A percentile compares a stretch with the other conserved stretches of the same genome.
phyloP scores from a whole-genome alignment of 2,113 vertebrate genomes.

The Bombycilla garrulus region DNA sequence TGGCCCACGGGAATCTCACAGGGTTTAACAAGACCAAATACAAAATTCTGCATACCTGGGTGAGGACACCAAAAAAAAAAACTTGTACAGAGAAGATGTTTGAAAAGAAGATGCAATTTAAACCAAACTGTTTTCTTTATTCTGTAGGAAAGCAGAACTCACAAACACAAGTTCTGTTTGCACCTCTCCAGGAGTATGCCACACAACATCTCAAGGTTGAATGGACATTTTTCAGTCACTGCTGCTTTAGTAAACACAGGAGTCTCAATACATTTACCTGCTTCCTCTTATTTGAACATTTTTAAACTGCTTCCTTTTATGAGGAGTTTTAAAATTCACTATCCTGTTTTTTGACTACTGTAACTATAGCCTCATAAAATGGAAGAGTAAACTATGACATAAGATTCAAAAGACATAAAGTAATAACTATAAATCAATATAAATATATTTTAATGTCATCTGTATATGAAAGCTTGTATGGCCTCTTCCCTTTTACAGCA shows the following conservation, averaged over 20 bases:
- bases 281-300: background rate
- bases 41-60: background rate
- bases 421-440: background rate
- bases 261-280: background rate
- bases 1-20: too few relatives aligned
- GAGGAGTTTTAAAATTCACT: background rate
- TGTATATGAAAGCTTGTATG: background rate
- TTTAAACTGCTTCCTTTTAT: background rate
- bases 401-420: background rate
- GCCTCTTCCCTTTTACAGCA: background rate
- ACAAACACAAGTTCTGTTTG: background rate
- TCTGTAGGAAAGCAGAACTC: background rate
- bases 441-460: background rate
- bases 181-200: accelerated
- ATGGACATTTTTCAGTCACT: background rate
- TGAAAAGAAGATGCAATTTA: background rate
- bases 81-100: background rate
- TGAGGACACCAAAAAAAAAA: background rate
- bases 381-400: background rate
- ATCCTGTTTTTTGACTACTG: background rate
- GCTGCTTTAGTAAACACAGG: background rate
- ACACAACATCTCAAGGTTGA: background rate
- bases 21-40: background rate
- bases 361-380: background rate
- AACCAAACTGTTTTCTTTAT: background rate